Percentiles rank a stretch among this genome's conserved stretches.
phyloP scores from a whole-genome alignment of 2,113 vertebrate genomes.

The Mormyrus lacerda region DNA sequence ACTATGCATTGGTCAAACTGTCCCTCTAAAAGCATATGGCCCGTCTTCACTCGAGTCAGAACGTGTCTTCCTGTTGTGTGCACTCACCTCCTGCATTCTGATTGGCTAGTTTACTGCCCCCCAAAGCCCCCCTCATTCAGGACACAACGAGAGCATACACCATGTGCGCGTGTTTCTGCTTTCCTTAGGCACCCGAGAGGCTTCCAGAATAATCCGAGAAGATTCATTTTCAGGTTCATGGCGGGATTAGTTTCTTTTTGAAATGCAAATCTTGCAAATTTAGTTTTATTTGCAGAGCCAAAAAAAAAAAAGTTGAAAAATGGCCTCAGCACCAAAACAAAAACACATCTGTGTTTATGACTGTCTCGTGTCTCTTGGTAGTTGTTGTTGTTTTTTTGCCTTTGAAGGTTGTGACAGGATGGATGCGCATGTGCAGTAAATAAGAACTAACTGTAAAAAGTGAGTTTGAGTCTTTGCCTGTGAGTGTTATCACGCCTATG shows the following conservation, averaged over 20 bases:
- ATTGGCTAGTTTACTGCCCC: not conserved
- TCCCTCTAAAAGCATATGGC: not conserved
- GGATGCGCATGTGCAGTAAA: not conserved
- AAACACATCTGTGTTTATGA: not conserved
- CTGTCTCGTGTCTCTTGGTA: not conserved
- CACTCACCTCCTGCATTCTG: not conserved
- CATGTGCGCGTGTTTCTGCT: not conserved
- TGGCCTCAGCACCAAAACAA: not conserved
- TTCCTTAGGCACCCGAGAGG: not conserved
- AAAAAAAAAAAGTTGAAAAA: not conserved
- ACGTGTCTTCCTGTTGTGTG: not conserved
- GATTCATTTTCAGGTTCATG: conserved; percentile 9
- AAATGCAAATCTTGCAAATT: conserved; percentile 14
- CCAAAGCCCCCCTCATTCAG: not conserved
- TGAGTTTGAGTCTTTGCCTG: not conserved
- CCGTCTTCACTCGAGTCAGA: not conserved
- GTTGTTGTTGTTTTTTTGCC: not conserved
- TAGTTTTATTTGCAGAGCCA: not conserved
- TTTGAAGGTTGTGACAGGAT: conserved; percentile 3
- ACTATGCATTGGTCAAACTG: not conserved
- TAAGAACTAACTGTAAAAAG: not conserved
- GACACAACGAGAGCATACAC: not conserved
- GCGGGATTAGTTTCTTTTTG: conserved; percentile 4
- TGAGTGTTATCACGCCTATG: not conserved
- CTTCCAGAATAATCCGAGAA: not conserved